Percentiles rank a stretch among this genome's conserved stretches.
Evolutionary conservation across 2,113 vertebrate genomes (phyloP).

Genomic region (Grammomys surdaster): DNA sequence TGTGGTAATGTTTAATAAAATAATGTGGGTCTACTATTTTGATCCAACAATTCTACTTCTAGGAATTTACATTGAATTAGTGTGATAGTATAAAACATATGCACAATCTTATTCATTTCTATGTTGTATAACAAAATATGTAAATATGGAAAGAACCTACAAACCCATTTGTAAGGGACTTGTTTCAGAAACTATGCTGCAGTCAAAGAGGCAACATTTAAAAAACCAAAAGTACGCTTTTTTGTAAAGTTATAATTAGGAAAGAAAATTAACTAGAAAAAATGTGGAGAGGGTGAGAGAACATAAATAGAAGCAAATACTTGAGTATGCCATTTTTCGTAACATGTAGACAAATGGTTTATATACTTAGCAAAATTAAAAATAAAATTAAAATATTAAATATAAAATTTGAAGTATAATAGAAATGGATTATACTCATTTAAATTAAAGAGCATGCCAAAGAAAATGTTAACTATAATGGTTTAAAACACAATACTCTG

Average conservation of each 20-base stretch:
- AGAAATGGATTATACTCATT: background rate
- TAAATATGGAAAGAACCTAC: background rate
- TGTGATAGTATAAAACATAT: background rate
- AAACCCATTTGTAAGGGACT: background rate
- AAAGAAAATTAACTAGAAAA: background rate
- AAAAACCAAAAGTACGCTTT: background rate
- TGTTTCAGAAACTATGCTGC: background rate
- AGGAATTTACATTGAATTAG: background rate
- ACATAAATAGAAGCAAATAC: background rate
- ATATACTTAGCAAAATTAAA: slow-evolving; percentile 13
- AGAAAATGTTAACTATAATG: background rate
- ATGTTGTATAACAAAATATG: background rate
- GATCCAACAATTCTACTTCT: background rate
- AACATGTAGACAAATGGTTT: background rate
- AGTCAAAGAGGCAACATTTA: background rate
- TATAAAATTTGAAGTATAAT: background rate
- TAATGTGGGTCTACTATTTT: background rate
- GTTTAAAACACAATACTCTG: background rate
- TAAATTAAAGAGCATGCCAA: background rate
- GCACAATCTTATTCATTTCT: background rate
- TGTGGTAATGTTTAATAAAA: slow-evolving; percentile 17
- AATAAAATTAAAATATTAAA: slow-evolving; percentile 3
- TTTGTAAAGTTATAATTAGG: background rate
- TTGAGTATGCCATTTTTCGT: background rate
- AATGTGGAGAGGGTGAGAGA: background rate